Base-by-base conservation (phyloP, 2,797 vertebrate genomes). In the Eptatretus atami region DNA sequence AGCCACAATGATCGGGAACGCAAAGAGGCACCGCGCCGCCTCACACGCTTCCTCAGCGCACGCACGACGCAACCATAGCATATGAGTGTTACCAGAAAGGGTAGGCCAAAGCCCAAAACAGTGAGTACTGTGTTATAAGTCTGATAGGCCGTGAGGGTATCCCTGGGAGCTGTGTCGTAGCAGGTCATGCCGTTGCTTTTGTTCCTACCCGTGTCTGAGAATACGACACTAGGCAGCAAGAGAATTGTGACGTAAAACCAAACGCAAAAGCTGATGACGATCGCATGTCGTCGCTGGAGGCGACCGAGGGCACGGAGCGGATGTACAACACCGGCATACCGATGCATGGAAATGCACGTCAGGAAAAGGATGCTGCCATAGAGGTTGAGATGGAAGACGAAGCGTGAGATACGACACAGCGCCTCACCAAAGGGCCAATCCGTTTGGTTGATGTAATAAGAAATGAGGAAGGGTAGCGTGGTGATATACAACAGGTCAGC, bases 341-440 rank as follows among this genome's bases (percentile, higher is more conserved):
- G 81, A 69, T 92, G 82, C 66, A 86, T 67, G 1, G 87, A 90
- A 74, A 94, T 94, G 69, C 84, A 90, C 15, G 83, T 90, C 69
- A 94, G 84, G 68, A 96, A 77, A 24, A 94, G 79, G 74, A 95
- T 83, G 73, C 85, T 96, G 77, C 84, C 84, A 75, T 92, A 94
- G 57, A 95, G 80, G 74, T 93, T 93, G 65, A 80, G 78, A 0
- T 92, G 88, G 74, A 95, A 96, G 57, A 93, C 77, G 72, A 95
- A 94, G 67, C 81, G 75, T 25, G 85, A 77, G 0, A 74, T 65
- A 71, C 94, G 94, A 72, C 86, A 96, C 52, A 79, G 66, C 2
- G 66, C 73, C 2, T 74, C 73, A 1, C 86, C 85, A 0, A 94
- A 95, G 10, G 83, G 82, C 90, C 90, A 95, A 68, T 95, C 73